Percentiles rank a stretch among this genome's conserved stretches.
phyloP scores from a whole-genome alignment of 1,140 invertebrate genomes.

The Psix sp. region DNA sequence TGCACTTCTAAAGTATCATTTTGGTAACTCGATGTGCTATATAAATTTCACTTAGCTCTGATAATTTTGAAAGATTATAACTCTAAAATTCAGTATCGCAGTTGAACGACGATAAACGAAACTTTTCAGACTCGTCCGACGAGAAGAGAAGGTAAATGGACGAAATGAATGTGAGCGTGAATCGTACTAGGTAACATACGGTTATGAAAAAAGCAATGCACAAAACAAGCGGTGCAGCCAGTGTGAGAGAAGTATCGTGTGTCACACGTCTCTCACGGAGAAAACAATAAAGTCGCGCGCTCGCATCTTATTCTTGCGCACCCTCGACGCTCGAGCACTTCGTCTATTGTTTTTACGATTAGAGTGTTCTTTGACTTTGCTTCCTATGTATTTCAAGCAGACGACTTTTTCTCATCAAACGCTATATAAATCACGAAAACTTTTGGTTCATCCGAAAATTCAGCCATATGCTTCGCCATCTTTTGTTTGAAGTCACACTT shows the following conservation, averaged over 20 bases:
- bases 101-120: no score
- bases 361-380: conserved; percentile 43
- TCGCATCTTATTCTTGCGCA: conserved; percentile 41
- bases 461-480: background rate
- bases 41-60: no score
- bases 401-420: conserved; percentile 27
- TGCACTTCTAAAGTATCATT: no score
- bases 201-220: conserved; percentile 37
- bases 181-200: conserved; percentile 14
- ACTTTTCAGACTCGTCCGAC: conserved; percentile 2
- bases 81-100: no score
- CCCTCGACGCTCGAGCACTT: conserved; percentile 37
- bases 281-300: conserved; percentile 58
- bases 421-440: conserved; percentile 38
- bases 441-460: conserved; percentile 14
- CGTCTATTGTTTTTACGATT: conserved; percentile 57
- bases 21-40: no score
- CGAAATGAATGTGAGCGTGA: conserved; percentile 30
- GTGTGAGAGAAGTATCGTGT: conserved; percentile 37
- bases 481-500: conserved; percentile 5
- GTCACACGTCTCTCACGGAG: conserved; percentile 33
- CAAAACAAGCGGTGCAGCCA: conserved; percentile 36
- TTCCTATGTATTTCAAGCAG: conserved; percentile 16
- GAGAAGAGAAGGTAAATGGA: conserved; percentile 30
- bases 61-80: no score